Base-by-base conservation (phyloP, 2,113 vertebrate genomes). In the Oncorhynchus gorbuscha region DNA sequence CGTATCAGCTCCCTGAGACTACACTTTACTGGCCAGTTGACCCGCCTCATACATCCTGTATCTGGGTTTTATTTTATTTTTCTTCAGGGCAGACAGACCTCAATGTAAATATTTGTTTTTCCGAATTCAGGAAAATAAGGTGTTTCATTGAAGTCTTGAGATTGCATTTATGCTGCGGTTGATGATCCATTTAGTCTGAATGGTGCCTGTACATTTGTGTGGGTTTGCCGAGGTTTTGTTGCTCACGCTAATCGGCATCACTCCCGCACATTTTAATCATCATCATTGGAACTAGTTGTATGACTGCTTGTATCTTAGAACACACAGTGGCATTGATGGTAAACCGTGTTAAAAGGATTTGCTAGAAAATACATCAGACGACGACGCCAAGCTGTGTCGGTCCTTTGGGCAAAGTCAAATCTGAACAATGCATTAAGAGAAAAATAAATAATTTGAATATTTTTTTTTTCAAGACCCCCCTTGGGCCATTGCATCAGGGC, bases 11-110 rank as follows among this genome's bases (percentile, higher is more conserved):
- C 75, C 80, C 67, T 45, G 72, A 73, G 83, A 72, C 71, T 69
- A 79, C 73, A 73, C 70, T 79, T 45, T 55, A 78, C 32, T 72
- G 67, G 72, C 11, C 72, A 82, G 59, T 78, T 84, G 84, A 84
- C 79, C 66, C 48, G 39, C 24, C 18, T 74, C 76, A 85, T 82
- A 82, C 71, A 85, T 75, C 69, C 72, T 66, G 71, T 78, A 78
- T 64, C 20, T 61, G 71, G 71, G 73, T 35, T 73, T 74, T 55
- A 67, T 70, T 75, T 58, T 61, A 58, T 55, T 4, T 16, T 9
- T 69, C 65, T 80, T 51, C 30, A 62, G 39, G 39, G 51, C 55
- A 35, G 65, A 26, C 2, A 71, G 59, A 74, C 71, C 71, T 70
- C 22, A 48, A 72, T 51, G 16, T 28, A 55, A 55, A 69, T 12